Evolutionary conservation across 2,888 invertebrate species (phyloP).

Genomic region (Drosophila longiperda): DNA sequence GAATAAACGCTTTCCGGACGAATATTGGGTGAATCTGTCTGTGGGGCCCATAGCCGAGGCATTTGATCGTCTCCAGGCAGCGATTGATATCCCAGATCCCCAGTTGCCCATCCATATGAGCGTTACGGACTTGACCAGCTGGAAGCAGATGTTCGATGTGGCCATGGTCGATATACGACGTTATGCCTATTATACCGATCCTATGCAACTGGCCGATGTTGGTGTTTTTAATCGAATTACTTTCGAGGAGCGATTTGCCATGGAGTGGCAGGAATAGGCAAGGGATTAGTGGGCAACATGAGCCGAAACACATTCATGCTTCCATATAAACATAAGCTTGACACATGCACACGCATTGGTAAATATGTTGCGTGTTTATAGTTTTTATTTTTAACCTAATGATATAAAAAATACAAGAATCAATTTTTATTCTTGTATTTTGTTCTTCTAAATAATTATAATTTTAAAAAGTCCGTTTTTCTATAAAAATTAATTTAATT

Average conservation of each 20-base stretch:
- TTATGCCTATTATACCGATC: constrained; percentile 77
- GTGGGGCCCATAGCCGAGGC: constrained; percentile 80
- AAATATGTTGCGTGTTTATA: no score
- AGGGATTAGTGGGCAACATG: no score
- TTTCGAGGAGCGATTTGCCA: constrained; percentile 75
- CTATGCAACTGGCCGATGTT: constrained; percentile 76
- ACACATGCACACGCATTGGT: no score
- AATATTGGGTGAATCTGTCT: constrained; percentile 82
- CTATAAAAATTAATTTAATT: neutral
- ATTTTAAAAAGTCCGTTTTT: no score
- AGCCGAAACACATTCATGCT: no score
- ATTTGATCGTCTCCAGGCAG: constrained; percentile 76
- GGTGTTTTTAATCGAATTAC: constrained; percentile 77
- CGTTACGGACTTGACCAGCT: constrained; percentile 79
- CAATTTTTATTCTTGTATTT: no score
- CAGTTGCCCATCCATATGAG: constrained; percentile 81
- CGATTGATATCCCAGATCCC: constrained; percentile 80
- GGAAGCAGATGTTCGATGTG: constrained; percentile 81
- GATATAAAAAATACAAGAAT: no score
- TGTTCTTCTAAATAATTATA: no score
- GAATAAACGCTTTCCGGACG: constrained; percentile 82
- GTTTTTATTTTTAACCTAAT: no score
- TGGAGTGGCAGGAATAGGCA: constrained; percentile 78
- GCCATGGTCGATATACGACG: constrained; percentile 78
- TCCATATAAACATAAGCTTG: no score